A percentile compares a stretch with the other conserved stretches of the same genome.
phyloP scores from a whole-genome alignment of 2,113 vertebrate genomes.

The Anguilla japonica region DNA sequence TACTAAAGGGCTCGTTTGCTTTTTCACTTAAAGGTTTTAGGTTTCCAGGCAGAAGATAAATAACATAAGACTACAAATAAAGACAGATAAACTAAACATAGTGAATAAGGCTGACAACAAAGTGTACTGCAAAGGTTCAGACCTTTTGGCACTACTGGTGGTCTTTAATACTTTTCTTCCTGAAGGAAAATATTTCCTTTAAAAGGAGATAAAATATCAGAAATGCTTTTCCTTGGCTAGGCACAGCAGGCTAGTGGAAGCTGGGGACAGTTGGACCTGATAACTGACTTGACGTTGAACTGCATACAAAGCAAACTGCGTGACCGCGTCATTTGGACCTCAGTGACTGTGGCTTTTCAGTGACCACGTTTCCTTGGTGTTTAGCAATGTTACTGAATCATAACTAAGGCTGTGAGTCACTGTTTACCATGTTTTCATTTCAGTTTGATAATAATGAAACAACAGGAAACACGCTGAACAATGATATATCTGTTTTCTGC shows the following conservation, averaged over 20 bases:
- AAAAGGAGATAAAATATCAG: not conserved
- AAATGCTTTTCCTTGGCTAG: not conserved
- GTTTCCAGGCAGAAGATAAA: no score
- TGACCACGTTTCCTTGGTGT: not conserved
- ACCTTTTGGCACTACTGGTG: not conserved
- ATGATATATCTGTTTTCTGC: no score
- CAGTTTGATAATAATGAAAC: not conserved
- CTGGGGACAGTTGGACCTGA: not conserved
- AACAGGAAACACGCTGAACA: not conserved
- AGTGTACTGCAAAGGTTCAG: not conserved
- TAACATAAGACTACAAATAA: no score
- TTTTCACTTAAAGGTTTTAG: no score
- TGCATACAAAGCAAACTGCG: no score
- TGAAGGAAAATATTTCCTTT: not conserved
- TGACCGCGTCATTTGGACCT: not conserved
- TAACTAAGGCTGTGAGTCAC: not conserved
- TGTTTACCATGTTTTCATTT: not conserved
- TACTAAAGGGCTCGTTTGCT: no score
- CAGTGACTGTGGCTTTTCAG: not conserved
- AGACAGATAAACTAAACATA: no score
- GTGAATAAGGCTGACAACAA: no score
- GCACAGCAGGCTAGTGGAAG: not conserved
- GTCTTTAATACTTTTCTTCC: not conserved
- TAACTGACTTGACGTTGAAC: not conserved
- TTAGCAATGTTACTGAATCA: not conserved